These are phyloP conservation scores for Campoplex capitator DNA, from an alignment of 2,888 invertebrate genomes.

Conservation along the genomic window DNA sequence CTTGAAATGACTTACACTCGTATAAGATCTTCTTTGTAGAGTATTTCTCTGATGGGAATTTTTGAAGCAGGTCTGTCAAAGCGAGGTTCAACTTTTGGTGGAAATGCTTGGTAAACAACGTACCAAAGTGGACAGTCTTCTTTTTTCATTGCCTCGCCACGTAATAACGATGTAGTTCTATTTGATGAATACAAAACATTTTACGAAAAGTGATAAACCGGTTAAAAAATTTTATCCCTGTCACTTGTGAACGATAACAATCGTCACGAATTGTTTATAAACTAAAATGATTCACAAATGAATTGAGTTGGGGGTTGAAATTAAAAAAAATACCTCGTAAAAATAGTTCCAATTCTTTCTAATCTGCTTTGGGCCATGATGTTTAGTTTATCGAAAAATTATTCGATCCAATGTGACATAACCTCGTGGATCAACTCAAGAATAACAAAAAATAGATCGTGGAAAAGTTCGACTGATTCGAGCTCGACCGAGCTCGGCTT, in stretches of 20 bases:
- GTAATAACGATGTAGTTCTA: constrained; percentile 92
- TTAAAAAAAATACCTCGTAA: constrained; percentile 75
- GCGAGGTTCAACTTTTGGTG: constrained; percentile 93
- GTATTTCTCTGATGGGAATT: constrained; percentile 88
- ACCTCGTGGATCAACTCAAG: constrained; percentile 31
- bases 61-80: constrained; percentile 89
- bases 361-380: constrained; percentile 82
- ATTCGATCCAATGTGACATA: constrained; percentile 37
- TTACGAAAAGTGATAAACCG: background rate
- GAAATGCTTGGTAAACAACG: constrained; percentile 95
- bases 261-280: background rate
- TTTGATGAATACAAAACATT: constrained; percentile 37
- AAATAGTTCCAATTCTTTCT: constrained; percentile 82
- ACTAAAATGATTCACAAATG: constrained; percentile 21
- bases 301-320: background rate
- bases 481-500: no score
- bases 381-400: constrained; percentile 41
- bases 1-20: constrained; percentile 89
- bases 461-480: background rate
- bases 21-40: constrained; percentile 93
- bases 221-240: constrained; percentile 10
- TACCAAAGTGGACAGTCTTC: constrained; percentile 97
- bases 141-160: constrained; percentile 91
- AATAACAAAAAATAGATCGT: background rate
- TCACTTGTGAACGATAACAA: background rate